Percentiles rank a stretch among this genome's conserved stretches.
Evolutionary conservation across 2,797 vertebrate species (phyloP).

Genomic region (Tympanoctomys barrerae): DNA sequence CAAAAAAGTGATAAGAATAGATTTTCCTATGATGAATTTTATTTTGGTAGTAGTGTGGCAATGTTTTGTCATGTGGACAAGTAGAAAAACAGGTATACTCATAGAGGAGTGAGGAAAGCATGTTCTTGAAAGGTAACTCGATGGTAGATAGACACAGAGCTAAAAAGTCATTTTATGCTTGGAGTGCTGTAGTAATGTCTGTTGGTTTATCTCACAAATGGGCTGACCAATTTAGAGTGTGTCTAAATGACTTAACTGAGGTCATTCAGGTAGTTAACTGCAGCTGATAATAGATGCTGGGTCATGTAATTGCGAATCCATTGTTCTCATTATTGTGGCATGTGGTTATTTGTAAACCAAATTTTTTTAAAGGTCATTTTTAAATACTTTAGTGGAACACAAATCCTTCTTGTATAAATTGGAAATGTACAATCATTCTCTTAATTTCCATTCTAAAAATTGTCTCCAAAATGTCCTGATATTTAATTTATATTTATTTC

Average conservation of each 20-base stretch:
- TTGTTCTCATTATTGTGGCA: constrained; percentile 50
- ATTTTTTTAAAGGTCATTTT: constrained; percentile 6
- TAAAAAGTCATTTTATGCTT: constrained; percentile 29
- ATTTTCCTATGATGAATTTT: constrained; percentile 45
- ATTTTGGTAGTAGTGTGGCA: neutral
- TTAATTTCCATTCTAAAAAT: constrained; percentile 58
- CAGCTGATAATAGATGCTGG: constrained; percentile 50
- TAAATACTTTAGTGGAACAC: constrained; percentile 47
- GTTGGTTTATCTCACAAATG: constrained; percentile 49
- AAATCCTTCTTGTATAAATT: constrained; percentile 19
- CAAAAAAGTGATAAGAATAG: neutral
- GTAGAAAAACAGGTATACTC: constrained; percentile 17
- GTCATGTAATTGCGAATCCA: constrained; percentile 36
- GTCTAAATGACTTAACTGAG: constrained; percentile 44
- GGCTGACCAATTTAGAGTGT: constrained; percentile 31
- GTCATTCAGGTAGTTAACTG: constrained; percentile 54
- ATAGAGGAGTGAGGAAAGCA: neutral
- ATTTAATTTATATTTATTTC: constrained; percentile 62
- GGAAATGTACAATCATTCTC: constrained; percentile 43
- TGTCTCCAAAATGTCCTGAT: constrained; percentile 13
- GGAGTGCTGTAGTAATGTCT: constrained; percentile 15
- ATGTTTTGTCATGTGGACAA: constrained; percentile 21
- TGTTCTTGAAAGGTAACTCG: constrained; percentile 27
- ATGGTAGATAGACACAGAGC: neutral
- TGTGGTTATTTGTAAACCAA: constrained; percentile 52